phyloP scores from a whole-genome alignment of 2,797 vertebrate species.

The Coreius guichenoti region DNA sequence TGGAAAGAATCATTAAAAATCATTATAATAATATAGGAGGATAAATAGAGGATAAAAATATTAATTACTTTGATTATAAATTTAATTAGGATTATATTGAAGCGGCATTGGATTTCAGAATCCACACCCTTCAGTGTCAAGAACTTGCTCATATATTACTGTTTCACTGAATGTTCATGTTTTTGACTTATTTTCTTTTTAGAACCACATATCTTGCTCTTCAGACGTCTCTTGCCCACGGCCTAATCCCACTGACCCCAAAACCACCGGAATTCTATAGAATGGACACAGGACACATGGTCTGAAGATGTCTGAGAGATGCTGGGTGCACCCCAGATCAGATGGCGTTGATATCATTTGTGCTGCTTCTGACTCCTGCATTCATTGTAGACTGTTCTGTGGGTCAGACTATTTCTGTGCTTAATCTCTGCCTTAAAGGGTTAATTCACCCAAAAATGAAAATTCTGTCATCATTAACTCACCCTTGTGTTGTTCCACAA shows the following conservation, averaged over 20 bases:
- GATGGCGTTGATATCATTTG: background rate
- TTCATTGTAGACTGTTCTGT: background rate
- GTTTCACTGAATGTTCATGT: background rate
- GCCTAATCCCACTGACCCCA: conserved; percentile 62
- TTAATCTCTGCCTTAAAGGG: background rate
- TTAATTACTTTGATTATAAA: no score
- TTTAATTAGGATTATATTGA: no score
- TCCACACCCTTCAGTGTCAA: no score
- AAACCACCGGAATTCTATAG: background rate
- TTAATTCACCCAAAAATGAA: background rate
- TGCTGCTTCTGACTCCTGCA: conserved; percentile 6
- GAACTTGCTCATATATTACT: background rate
- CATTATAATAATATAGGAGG: no score
- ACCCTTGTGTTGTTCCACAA: background rate
- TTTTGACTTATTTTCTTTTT: background rate
- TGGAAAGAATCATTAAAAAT: no score
- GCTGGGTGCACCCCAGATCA: background rate
- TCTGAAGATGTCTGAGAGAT: conserved; percentile 7
- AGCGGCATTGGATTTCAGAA: no score
- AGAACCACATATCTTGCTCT: conserved; percentile 84
- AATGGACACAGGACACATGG: background rate
- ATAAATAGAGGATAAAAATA: no score
- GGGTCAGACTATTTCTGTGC: background rate
- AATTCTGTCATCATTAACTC: background rate
- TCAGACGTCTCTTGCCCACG: conserved; percentile 74